Base-by-base conservation (phyloP, 1,140 invertebrate genomes). In the Caenorhabditis tropicalis region DNA sequence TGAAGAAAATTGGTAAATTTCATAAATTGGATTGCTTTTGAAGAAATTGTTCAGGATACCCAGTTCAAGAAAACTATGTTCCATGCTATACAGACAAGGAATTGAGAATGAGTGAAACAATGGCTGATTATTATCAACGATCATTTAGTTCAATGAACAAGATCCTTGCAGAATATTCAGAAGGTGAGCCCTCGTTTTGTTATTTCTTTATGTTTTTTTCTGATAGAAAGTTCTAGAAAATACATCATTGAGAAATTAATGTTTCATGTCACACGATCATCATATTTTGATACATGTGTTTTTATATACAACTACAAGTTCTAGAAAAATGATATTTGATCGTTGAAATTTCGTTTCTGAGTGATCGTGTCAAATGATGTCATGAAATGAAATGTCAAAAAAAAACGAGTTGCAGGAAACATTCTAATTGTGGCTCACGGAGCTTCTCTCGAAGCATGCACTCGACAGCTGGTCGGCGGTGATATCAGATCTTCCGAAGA, bases 341-440 rank as follows among this genome's bases (percentile, higher is more conserved):
- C 49, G 15, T n/a, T 19, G 53, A 58, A 65, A 3, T 19, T 33
- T 65, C 29, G 19, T 33, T 29, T 36, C 1, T 56, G 53, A 21
- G 10, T 27, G 24, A n/a, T 56, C 53, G 29, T 27, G 53, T 27
- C 21, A 56, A 10, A 10, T 10, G 9, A 56, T 56, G 53, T 56
- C 53, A 56, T 56, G 29, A 56, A 56, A 36, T 65, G 21, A 48
- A 49, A 49, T n/a, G 43, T 48, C 70, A n/a, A 29, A 21, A 19
- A 6, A 16, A 36, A 70, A 33, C 7, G 31, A 39, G 16, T 80
- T 80, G n/a, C 74, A 80, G 74, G 74, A n/a, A 80, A 80, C 49
- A 80, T 80, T 48, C 29, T 80, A 19, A 80, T 80, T 49, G 74
- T 80, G 49, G 74, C 74, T 80, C 74, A 80, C 48, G 74, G 74